phyloP scores from a whole-genome alignment of 2,888 invertebrate species.

The Apamea crenata region DNA sequence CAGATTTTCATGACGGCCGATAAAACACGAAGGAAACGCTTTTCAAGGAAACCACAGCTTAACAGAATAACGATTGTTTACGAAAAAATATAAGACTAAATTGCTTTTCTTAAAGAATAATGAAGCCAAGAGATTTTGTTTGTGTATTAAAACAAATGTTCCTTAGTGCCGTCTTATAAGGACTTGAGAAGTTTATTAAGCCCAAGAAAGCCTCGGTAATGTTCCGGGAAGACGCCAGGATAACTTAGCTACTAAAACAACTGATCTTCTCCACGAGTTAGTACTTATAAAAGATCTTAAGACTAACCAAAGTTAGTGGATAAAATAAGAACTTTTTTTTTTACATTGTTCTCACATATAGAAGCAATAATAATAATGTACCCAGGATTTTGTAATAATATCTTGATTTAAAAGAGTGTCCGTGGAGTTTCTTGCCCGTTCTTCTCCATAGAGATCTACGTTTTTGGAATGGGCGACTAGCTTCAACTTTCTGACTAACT shows the following conservation, averaged over 20 bases:
- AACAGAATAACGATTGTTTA: neutral
- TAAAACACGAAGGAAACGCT: no score
- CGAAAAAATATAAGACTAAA: neutral
- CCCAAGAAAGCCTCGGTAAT: conserved; percentile 10
- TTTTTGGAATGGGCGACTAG: no score
- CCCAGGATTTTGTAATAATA: no score
- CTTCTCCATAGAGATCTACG: no score
- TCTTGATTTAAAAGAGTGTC: no score
- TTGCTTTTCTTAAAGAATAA: conserved; percentile 11
- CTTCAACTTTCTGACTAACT: no score
- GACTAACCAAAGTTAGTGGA: conserved; percentile 5
- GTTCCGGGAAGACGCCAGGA: neutral
- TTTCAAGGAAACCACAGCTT: neutral
- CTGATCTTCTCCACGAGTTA: neutral
- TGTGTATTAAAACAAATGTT: conserved; percentile 24
- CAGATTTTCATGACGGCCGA: no score
- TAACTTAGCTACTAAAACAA: conserved; percentile 17
- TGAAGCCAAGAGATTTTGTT: conserved; percentile 24
- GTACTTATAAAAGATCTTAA: conserved; percentile 7
- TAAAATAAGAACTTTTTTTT: no score
- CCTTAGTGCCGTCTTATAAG: conserved; percentile 1
- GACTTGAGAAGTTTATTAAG: conserved; percentile 32
- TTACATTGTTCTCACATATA: no score
- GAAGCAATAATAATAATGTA: no score
- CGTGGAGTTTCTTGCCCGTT: no score